Base-by-base conservation (phyloP, 2,888 invertebrate species). In the Agrochola lota region DNA sequence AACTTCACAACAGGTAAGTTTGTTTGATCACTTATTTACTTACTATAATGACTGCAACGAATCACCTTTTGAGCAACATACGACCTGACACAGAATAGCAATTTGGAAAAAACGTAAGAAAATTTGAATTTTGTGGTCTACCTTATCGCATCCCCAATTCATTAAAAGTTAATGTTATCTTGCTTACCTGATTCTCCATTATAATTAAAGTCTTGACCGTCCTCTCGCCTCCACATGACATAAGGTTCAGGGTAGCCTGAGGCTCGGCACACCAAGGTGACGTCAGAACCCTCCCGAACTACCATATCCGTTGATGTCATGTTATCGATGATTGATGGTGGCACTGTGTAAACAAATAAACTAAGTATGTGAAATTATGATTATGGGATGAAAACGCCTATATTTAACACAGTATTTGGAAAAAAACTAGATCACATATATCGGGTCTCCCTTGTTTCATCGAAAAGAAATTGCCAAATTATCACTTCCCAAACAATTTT, bases 281-380 rank as follows among this genome's bases (percentile, higher is more conserved):
- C 98, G 95, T 99, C 99, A 80, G 98, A 98, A 20, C 98, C 98
- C 95, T 99, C 99, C 75, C 99, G 97, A 49, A 99, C 99, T 74
- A 99, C 98, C 97, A 99, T 98, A 94, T 99, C 99, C 80, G 98
- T 98, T 91, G 99, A 99, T 79, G 99, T 99, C 96, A 99, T 98
- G 91, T 98, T 98, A 94, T 98, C 98, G 88, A 99, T 97, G 93
- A 99, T 99, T 93, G 98, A 97, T 89, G 99, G 99, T 74, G 99
- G 99, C 90, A 99, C 99, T 99, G 97, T 73, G 83, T 87, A 87
- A 88, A 87, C 86, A 85, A 87, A 89, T 72, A 85, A 86, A 70
- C 64, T 80, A 35, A 80, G 57, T 69, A 23, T 12, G 11, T 60
- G 2, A 26, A 79, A 43, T 62, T 43, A 62, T 35, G 26, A 30